phyloP scores from a whole-genome alignment of 2,888 invertebrate species.

The Caenorhabditis sinica region DNA sequence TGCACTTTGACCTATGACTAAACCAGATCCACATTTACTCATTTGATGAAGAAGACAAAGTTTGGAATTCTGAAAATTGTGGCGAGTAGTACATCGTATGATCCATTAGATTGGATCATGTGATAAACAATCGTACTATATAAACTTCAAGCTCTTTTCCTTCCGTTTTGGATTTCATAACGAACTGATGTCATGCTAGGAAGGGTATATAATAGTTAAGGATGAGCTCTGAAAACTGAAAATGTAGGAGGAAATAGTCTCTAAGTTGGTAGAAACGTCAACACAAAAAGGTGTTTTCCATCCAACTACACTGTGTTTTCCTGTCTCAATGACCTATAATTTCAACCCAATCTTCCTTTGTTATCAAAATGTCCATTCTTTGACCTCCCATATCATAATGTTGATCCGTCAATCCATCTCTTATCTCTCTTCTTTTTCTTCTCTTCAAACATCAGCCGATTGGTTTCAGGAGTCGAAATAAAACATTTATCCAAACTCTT shows the following conservation, averaged over 20 bases:
- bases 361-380: conserved; percentile 42
- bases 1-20: conserved; percentile 21
- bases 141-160: neutral
- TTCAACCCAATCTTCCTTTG: neutral
- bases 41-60: neutral
- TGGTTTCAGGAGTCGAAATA: conserved; percentile 42
- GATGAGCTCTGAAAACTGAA: too few relatives aligned
- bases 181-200: neutral
- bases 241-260: too few relatives aligned
- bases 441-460: neutral
- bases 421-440: conserved; percentile 33
- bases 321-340: neutral
- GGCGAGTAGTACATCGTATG: conserved; percentile 8
- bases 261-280: neutral
- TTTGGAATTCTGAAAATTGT: neutral
- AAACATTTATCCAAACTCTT: conserved; percentile 32
- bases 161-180: neutral
- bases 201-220: too few relatives aligned
- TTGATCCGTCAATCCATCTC: conserved; percentile 36
- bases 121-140: conserved; percentile 11
- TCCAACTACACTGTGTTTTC: conserved; percentile 6
- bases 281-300: neutral
- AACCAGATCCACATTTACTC: neutral
- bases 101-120: conserved; percentile 18
- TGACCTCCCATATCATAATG: conserved; percentile 37